Percentiles rank a stretch among this genome's conserved stretches.
Conservation (phyloP, 1,140 invertebrate species). For the Melitaea cinxia region DNA sequence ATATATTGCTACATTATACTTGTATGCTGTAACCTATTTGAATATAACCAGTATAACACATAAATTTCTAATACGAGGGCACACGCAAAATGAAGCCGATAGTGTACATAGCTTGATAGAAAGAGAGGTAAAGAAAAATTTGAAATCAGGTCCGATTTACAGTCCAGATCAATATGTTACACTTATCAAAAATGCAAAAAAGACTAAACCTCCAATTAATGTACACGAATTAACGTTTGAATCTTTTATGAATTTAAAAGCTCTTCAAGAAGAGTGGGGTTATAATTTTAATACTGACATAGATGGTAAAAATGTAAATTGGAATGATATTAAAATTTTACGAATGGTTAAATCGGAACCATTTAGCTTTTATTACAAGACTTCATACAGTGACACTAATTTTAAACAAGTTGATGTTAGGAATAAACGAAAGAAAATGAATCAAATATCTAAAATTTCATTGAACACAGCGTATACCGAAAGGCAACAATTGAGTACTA, state of each 20-base stretch:
- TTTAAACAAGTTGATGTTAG: conserved; percentile 19
- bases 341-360: neutral
- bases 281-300: conserved; percentile 7
- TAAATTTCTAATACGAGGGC: conserved; percentile 40
- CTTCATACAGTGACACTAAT: conserved; percentile 19
- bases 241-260: conserved; percentile 24
- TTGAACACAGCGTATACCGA: too few species aligned
- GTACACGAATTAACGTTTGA: conserved; percentile 22
- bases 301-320: conserved; percentile 22
- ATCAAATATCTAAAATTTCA: too few species aligned
- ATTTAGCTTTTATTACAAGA: conserved; percentile 19
- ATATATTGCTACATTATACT: conserved; percentile 10
- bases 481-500: too few species aligned
- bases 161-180: conserved; percentile 31
- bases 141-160: conserved; percentile 35
- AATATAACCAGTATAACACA: conserved; percentile 40
- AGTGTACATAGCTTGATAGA: conserved; percentile 21
- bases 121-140: conserved; percentile 27
- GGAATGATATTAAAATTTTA: conserved; percentile 2
- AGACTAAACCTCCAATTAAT: neutral
- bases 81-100: conserved; percentile 39
- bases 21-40: conserved; percentile 24
- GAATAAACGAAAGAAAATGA: conserved; percentile 28
- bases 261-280: conserved; percentile 26
- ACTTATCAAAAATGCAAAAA: conserved; percentile 36